phyloP scores from a whole-genome alignment of 1,140 invertebrate species.

The Aphidius gifuensis region DNA sequence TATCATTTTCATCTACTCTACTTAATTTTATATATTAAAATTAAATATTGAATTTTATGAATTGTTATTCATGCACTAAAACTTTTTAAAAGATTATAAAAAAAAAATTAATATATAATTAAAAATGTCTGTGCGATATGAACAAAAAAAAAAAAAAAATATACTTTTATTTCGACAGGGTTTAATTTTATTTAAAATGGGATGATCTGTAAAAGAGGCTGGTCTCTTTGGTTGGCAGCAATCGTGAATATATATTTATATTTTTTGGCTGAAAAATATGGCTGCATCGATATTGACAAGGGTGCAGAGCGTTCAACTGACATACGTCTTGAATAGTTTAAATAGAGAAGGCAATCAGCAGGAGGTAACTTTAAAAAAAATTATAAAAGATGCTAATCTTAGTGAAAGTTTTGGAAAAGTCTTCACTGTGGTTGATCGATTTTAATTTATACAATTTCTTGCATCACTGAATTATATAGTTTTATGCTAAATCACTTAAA shows the following conservation, averaged over 20 bases:
- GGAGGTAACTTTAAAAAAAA: slow-evolving; percentile 45
- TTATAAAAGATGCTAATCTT: slow-evolving; percentile 55
- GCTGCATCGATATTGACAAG: slow-evolving; percentile 55
- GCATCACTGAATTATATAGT: neutral
- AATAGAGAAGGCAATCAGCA: slow-evolving; percentile 33
- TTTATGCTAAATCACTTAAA: slow-evolving; percentile 3
- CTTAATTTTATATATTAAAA: neutral
- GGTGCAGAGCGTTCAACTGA: slow-evolving; percentile 45
- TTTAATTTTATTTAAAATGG: slow-evolving; percentile 53
- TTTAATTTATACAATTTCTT: slow-evolving; percentile 37
- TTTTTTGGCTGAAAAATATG: slow-evolving; percentile 20
- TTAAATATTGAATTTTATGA: neutral
- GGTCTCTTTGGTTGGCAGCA: neutral
- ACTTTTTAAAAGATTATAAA: neutral
- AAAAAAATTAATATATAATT: neutral
- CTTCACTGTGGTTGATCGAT: slow-evolving; percentile 35
- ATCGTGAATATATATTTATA: slow-evolving; percentile 14
- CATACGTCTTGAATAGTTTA: neutral
- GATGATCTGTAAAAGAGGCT: slow-evolving; percentile 34
- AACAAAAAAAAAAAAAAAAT: slow-evolving; percentile 34
- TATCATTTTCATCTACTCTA: slow-evolving; percentile 4
- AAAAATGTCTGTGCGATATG: neutral
- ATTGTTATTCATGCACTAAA: neutral
- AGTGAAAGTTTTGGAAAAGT: slow-evolving; percentile 53
- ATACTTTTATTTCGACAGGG: slow-evolving; percentile 53